A percentile compares a stretch with the other conserved stretches of the same genome.
Evolutionary conservation across 1,140 invertebrate species (phyloP).

Genomic region (Drosophila kohkoa): DNA sequence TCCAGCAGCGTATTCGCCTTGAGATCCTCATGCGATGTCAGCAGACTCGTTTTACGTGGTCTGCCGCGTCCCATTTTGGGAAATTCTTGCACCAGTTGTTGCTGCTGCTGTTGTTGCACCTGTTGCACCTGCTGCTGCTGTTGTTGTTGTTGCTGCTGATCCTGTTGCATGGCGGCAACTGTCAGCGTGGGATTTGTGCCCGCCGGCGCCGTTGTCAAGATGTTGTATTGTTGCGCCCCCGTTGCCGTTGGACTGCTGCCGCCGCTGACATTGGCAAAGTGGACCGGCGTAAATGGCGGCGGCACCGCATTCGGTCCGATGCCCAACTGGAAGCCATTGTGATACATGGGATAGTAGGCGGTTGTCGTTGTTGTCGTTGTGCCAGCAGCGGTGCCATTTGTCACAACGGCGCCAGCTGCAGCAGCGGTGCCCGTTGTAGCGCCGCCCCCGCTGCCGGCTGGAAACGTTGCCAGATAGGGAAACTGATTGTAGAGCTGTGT

Average conservation of each 20-base stretch:
- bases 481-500: conserved; percentile 80
- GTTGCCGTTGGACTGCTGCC: conserved; percentile 60
- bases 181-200: conserved; percentile 62
- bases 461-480: conserved; percentile 80
- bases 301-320: conserved; percentile 80
- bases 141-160: conserved; percentile 4
- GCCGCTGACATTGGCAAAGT: conserved; percentile 70
- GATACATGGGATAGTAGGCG: conserved; percentile 84
- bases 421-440: conserved; percentile 49
- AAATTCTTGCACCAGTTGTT: conserved; percentile 65
- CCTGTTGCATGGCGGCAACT: conserved; percentile 41
- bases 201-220: conserved; percentile 44
- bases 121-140: conserved; percentile 42
- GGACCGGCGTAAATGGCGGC: conserved; percentile 81
- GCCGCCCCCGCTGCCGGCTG: conserved; percentile 49
- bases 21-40: conserved; percentile 56
- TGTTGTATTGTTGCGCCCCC: conserved; percentile 62
- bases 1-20: conserved; percentile 78
- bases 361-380: conserved; percentile 44
- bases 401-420: conserved; percentile 24
- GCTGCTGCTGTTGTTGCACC: conserved; percentile 29
- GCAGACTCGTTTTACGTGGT: conserved; percentile 65
- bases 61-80: conserved; percentile 75
- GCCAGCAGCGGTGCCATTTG: conserved; percentile 3
- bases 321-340: conserved; percentile 82